Base-by-base conservation (phyloP, 2,113 vertebrate species). In the Nyctibius bracteatus region DNA sequence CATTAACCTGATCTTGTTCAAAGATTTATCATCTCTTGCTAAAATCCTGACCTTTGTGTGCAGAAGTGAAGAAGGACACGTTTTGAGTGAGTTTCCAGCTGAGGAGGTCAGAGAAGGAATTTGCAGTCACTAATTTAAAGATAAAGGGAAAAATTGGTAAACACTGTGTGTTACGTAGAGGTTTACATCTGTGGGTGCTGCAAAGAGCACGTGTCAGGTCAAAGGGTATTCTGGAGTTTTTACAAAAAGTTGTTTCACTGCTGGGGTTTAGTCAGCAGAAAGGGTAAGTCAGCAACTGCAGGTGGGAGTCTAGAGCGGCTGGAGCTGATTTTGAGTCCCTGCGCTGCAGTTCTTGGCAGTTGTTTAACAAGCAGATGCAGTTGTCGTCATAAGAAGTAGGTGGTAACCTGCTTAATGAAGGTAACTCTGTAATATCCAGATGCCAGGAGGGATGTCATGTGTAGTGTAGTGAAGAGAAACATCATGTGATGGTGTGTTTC, bases 231-330 rank as follows among this genome's bases (percentile, higher is more conserved):
- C 12, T 28, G 46, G 41, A 68, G 22, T 35, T 75, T 54, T 57
- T 33, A 57, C 58, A 37, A 27, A 37, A 27, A 63, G 47, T 18
- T 9, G 8, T 87, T 72, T 58, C 28, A 44, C 35, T 3, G 2
- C 59, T 19, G 28, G 17, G 13, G 22, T 75, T 68, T 61, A 46
- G n/a, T n/a, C n/a, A 86, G 28, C 39, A 14, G 37, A 27, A 37
- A 52, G 52, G 43, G 15, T 22, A 47, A 46, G 37, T 43, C 10
- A 43, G 58, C 20, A 25, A 1, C n/a, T 49, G 59, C 57, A 57
- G 31, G 4, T 19, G 35, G 61, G 44, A 62, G n/a, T 33, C 47
- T 70, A 31, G 0, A 0, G 10, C 1, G 2, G 14, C 75, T 43
- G 13, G 72, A 59, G 33, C 62, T 37, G 44, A 54, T 89, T 24